Base-by-base conservation (phyloP, 2,888 invertebrate genomes). In the Camptogramma bilineatum region DNA sequence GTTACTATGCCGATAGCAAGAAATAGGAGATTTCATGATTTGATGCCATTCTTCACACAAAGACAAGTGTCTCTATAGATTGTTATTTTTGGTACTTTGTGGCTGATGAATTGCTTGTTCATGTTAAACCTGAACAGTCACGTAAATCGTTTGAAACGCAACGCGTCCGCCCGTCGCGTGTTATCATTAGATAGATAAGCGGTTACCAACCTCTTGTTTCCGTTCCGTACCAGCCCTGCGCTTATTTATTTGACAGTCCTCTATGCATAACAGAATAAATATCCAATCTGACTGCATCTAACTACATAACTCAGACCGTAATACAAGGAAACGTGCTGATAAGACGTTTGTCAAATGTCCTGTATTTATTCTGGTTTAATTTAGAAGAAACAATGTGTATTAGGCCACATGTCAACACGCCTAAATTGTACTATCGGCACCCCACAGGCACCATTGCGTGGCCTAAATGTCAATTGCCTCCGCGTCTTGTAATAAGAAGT, bases 401-500 rank as follows among this genome's bases (percentile, higher is more conserved):
- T 76, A 72, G 67, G 64, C 59, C 69, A 67, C 64, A 69, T 75
- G 73, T 74, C 73, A 73, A 72, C 73, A 73, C 66, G 62, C 66
- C 73, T 68, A 71, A 82, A 85, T 82, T 77, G 77, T 74, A 75
- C 82, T 88, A 89, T 88, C 88, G 82, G 81, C 86, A 78, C 85
- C 84, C 87, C 82, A 80, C 87, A 85, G 87, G 72, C 82, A 72
- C 75, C 79, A 85, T 86, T 84, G 79, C 74, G 77, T 79, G 83
- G 76, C 71, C 77, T 77, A 74, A 75, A 71, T 62, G 73, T 74
- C 83, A 80, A 87, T 86, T 83, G 84, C 79, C 80, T 74, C 77
- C 73, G 69, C 66, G 80, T 80, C 83, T 83, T 80, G 84, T 87
- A 91, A 93, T 91, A 91, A 91, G 90, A 87, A 82, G 85, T 87